Base-by-base conservation (phyloP, 2,888 invertebrate genomes). In the Papilio protenor region DNA sequence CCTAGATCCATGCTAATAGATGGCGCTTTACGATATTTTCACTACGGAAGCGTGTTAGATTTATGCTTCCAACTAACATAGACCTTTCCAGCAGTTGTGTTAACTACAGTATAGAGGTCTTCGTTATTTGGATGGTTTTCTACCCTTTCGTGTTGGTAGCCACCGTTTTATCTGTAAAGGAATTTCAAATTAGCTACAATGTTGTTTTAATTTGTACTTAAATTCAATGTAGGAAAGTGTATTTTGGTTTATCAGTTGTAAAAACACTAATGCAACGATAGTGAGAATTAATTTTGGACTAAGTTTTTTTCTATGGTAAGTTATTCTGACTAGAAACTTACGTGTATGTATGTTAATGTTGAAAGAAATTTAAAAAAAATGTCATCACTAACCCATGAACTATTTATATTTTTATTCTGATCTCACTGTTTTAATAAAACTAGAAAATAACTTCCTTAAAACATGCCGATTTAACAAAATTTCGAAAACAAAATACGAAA, bases 41-140 rank as follows among this genome's bases (percentile, higher is more conserved):
- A 23, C 52, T 82, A 79, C 84, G 85, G 86, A 86, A 87, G 86
- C 84, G 75, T 77, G 75, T 79, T 75, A 83, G 83, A 87, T 86
- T 86, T 85, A 86, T 84, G 79, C 81, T 73, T 72, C 85, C 83
- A 82, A 66, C 2, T 81, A 82, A 79, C 75, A 11, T 77, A 80
- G 85, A 82, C 80, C 82, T 76, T 45, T 23, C 14, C 0, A 33
- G 6, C 27, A 5, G 27, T 47, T 12, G 11, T 10, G 21, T n/a
- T 10, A 4, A n/a, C 23, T 40, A 40, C 4, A n/a, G 0, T 14
- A 40, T 21, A 33, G 1, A 23, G 71, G 18, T 75, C 71, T 70
- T 18, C 12, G 18, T 75, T 64, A 72, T 21, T 23, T 72, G 70
- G 75, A 40, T 64, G 27, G 0, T 40, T 16, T 57, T 59, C 33